Percentiles rank a stretch among this genome's conserved stretches.
Evolutionary conservation across 1,140 invertebrate species (phyloP).

Genomic region (Drosophila kepulauana): DNA sequence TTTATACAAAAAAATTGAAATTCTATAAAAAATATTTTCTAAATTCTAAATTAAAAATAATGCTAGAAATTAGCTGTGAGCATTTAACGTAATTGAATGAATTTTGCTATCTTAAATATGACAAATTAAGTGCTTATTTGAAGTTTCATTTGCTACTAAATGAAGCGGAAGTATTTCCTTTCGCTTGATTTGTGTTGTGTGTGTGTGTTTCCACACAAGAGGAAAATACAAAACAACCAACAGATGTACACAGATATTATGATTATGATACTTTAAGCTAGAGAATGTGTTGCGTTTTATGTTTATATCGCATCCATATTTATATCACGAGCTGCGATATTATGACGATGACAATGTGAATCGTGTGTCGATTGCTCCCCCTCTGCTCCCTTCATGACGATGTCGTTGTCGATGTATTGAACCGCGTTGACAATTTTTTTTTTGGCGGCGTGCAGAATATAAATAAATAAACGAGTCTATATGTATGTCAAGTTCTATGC

Average conservation of each 20-base stretch:
- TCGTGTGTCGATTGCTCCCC: constrained; percentile 15
- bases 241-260: constrained; percentile 47
- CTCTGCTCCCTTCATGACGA: too few relatives aligned
- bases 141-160: constrained; percentile 32
- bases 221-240: constrained; percentile 11
- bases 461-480: constrained; percentile 59
- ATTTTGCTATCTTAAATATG: constrained; percentile 16
- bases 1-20: not conserved
- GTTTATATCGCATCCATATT: constrained; percentile 42
- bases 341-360: constrained; percentile 25
- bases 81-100: constrained; percentile 14
- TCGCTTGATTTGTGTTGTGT: constrained; percentile 50
- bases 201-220: constrained; percentile 27
- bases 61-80: too few relatives aligned
- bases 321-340: constrained; percentile 45
- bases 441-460: constrained; percentile 59
- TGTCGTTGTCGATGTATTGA: constrained; percentile 47
- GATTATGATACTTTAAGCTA: constrained; percentile 78
- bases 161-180: constrained; percentile 61
- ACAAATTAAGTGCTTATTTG: constrained; percentile 23
- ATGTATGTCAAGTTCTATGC: constrained; percentile 51
- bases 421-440: constrained; percentile 65
- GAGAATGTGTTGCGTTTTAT: constrained; percentile 64
- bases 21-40: too few relatives aligned
- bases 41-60: too few relatives aligned